A percentile compares a stretch with the other conserved stretches of the same genome.
Evolutionary conservation across 92 coral and sea anemone genomes (phyloP).

Genomic region (Bergia puertoricense): DNA sequence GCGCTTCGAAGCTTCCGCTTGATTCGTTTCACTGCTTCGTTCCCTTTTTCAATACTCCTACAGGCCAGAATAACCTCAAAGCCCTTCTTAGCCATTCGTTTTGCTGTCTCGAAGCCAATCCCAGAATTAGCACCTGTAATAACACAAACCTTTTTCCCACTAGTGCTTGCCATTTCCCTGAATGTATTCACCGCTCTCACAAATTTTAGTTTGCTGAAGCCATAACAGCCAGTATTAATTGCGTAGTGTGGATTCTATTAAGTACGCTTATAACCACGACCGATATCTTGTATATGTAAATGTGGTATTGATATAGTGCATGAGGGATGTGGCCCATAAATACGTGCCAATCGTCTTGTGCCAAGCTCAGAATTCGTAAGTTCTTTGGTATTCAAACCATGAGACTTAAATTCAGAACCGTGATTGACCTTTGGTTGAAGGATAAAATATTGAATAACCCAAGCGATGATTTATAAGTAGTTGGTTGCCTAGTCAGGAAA

Average conservation of each 20-base stretch:
- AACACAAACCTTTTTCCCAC: constrained; percentile 47
- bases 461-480: background rate
- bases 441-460: background rate
- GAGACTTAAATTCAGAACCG: background rate
- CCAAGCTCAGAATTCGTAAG: background rate
- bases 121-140: constrained; percentile 65
- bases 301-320: background rate
- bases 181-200: background rate
- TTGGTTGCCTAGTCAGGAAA: background rate
- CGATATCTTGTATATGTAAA: background rate
- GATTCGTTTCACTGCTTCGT: constrained; percentile 50
- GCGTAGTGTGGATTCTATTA: constrained; percentile 8
- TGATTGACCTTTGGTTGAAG: background rate
- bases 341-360: constrained; percentile 11
- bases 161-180: constrained; percentile 13
- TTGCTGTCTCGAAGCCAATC: constrained; percentile 58
- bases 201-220: background rate
- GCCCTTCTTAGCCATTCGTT: constrained; percentile 57
- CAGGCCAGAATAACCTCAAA: constrained; percentile 61
- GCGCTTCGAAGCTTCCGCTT: constrained; percentile 45
- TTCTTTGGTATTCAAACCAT: background rate
- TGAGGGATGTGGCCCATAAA: background rate
- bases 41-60: constrained; percentile 35
- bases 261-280: background rate
- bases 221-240: background rate